A percentile compares a stretch with the other conserved stretches of the same genome.
Conservation (phyloP, 1,140 invertebrate species). For the Capitella teleta region DNA sequence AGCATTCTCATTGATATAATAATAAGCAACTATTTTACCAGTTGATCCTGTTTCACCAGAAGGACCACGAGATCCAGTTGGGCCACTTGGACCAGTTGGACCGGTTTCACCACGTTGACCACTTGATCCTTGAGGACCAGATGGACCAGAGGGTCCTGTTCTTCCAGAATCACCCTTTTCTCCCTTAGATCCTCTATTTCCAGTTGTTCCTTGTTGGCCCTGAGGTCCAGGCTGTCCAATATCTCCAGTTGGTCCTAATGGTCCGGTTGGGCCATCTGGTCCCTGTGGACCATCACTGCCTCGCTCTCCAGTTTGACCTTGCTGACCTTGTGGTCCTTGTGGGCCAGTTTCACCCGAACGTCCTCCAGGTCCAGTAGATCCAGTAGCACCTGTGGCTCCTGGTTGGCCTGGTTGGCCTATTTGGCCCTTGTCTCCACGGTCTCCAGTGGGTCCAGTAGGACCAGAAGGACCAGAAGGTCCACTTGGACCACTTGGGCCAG, state of each 20-base stretch:
- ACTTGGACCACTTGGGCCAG: background rate
- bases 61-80: background rate
- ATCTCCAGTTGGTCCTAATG: background rate
- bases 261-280: background rate
- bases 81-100: background rate
- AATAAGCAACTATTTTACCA: background rate
- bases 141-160: conserved; percentile 2
- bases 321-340: background rate
- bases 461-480: conserved; percentile 7
- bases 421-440: background rate
- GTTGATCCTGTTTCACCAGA: background rate
- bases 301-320: background rate
- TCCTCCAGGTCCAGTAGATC: conserved; percentile 1
- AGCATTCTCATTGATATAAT: too few species aligned
- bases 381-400: conserved; percentile 2
- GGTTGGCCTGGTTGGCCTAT: background rate
- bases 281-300: background rate
- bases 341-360: background rate
- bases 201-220: background rate
- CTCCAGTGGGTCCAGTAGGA: conserved; percentile 1
- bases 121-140: background rate
- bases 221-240: background rate
- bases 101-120: background rate
- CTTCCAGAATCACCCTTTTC: background rate
- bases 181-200: conserved; percentile 1